Conservation (phyloP, 2,797 vertebrate genomes). For the Xiphorhynchus erythropygius region DNA sequence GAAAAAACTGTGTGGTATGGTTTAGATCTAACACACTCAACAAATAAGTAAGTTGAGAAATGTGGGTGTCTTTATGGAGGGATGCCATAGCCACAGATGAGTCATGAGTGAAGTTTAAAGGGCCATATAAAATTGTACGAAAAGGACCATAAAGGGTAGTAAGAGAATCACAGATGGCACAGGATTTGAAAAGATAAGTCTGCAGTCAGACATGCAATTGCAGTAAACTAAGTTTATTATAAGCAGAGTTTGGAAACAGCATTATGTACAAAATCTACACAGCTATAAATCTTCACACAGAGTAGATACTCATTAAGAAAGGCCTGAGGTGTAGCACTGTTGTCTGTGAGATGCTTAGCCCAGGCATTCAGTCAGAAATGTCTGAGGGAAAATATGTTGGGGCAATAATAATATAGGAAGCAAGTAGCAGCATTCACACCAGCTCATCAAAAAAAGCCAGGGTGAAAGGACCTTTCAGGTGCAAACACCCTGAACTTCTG, state of each 20-base stretch:
- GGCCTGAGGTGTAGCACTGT: not conserved
- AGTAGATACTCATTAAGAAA: not conserved
- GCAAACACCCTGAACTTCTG: not conserved
- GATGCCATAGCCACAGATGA: slow-evolving; percentile 32
- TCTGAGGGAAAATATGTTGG: not conserved
- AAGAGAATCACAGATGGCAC: not conserved
- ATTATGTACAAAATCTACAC: not conserved
- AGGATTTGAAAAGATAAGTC: not conserved
- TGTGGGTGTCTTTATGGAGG: slow-evolving; percentile 1
- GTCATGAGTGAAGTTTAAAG: slow-evolving; percentile 14
- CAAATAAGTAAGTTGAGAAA: slow-evolving; percentile 44
- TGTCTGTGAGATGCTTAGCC: not conserved
- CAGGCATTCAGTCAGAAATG: not conserved
- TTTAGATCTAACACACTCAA: slow-evolving; percentile 20
- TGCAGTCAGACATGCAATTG: not conserved
- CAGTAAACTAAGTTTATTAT: not conserved
- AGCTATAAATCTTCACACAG: not conserved
- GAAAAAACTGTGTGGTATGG: slow-evolving; percentile 24
- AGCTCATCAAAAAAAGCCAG: rapidly evolving
- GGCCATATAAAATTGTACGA: not conserved
- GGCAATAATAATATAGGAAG: not conserved
- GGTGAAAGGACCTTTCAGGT: rapidly evolving
- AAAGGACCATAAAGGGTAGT: not conserved
- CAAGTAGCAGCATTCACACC: not conserved
- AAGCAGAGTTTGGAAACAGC: not conserved